phyloP scores from a whole-genome alignment of 2,113 vertebrate species.

The Lethenteron camtschaticum region DNA sequence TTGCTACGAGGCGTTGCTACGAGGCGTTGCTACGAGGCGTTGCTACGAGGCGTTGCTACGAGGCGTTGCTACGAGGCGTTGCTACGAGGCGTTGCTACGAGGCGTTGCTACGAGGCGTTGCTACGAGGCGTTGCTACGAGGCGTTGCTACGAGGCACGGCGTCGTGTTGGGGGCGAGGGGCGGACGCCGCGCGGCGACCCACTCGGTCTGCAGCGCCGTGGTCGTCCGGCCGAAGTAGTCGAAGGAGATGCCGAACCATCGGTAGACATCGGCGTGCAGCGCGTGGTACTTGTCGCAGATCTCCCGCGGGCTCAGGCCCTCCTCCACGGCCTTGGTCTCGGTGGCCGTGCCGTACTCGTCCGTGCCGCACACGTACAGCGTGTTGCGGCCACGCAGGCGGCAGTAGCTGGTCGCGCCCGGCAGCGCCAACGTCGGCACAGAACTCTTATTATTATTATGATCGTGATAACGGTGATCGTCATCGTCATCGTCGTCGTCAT shows the following conservation, averaged over 20 bases:
- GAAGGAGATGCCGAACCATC: slow-evolving; percentile 72
- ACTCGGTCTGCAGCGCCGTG: slow-evolving; percentile 54
- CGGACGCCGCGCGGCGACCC: slow-evolving; percentile 9
- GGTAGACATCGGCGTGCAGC: slow-evolving; percentile 49
- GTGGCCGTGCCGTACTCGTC: slow-evolving; percentile 92
- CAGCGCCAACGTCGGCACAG: too few species aligned
- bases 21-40: too few species aligned
- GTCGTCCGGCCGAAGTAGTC: slow-evolving; percentile 81
- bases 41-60: too few species aligned
- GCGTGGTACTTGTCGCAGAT: slow-evolving; percentile 74
- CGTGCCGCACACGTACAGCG: slow-evolving; percentile 60
- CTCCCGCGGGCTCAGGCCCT: slow-evolving; percentile 52
- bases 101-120: too few species aligned
- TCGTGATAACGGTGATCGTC: too few species aligned
- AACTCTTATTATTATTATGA: too few species aligned
- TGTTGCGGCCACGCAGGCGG: slow-evolving; percentile 54
- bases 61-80: too few species aligned
- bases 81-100: too few species aligned
- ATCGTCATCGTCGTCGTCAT: too few species aligned
- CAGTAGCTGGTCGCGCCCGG: slow-evolving; percentile 34
- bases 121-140: too few species aligned
- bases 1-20: too few species aligned
- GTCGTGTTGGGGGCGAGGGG: neutral
- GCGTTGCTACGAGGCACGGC: too few species aligned
- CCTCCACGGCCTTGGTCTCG: slow-evolving; percentile 74